A percentile compares a stretch with the other conserved stretches of the same genome.
Evolutionary conservation across 2,113 vertebrate species (phyloP).

Genomic region (Dascyllus trimaculatus): DNA sequence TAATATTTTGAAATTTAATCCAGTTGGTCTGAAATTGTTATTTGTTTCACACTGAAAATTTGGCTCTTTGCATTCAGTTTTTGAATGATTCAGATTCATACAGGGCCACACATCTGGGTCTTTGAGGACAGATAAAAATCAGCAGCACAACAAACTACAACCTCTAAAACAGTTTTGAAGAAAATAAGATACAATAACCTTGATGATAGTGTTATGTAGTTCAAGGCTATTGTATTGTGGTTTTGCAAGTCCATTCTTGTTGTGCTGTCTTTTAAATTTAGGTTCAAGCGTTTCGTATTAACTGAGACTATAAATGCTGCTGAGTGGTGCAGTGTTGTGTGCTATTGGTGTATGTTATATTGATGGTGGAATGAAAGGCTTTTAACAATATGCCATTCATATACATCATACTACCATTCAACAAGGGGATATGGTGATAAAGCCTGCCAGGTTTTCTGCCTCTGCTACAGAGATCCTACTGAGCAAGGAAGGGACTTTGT

Average conservation of each 20-base stretch:
- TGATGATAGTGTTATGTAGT: not conserved
- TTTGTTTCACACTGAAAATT: no score
- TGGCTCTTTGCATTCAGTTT: no score
- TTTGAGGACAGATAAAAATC: no score
- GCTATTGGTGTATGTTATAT: not conserved
- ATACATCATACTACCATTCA: not conserved
- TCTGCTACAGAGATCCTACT: constrained; percentile 21
- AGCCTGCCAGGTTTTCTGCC: constrained; percentile 8
- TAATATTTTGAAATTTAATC: no score
- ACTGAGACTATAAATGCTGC: constrained; percentile 6
- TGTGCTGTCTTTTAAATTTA: constrained; percentile 6
- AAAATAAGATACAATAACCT: not conserved
- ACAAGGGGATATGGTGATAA: not conserved
- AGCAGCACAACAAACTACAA: no score
- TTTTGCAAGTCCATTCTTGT: not conserved
- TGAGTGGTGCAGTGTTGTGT: not conserved
- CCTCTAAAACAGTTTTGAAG: no score
- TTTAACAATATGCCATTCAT: not conserved
- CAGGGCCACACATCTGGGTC: no score
- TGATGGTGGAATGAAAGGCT: not conserved
- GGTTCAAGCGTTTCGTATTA: not conserved
- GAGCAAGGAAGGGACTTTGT: constrained; percentile 35
- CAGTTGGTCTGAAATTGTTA: no score
- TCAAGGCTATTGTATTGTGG: not conserved
- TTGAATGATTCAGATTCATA: no score